Evolutionary conservation across 2,888 invertebrate genomes (phyloP), one percentile per base, ranked within the genome.

Genomic region (Molorchus minor): DNA sequence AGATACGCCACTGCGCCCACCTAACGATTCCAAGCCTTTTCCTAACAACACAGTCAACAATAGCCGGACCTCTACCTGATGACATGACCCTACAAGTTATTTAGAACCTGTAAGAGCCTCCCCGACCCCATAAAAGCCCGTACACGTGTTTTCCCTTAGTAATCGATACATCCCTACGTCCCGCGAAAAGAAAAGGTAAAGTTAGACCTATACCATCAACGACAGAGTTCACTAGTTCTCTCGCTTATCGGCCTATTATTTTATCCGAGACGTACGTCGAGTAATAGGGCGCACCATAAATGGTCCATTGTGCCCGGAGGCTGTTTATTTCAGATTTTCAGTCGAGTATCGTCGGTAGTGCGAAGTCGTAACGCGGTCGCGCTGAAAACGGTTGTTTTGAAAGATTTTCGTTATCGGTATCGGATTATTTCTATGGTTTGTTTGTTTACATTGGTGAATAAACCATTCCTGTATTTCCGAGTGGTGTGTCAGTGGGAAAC

Each of bases 301-400:
- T 38, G 60, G 60, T 60, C 60, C 60, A 60, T 47, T 21, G 38
- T 46, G 43, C 49, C 49, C 55, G 49, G 60, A 60, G 56, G 56
- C 60, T 60, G 60, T 40, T 49, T 55, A 46, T 59, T 56, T 53
- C 47, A 45, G 46, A 46, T 55, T 59, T 51, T 47, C 49, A 59
- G 51, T 51, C 30, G 47, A 47, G 56, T 8, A 20, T 55, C 46
- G 55, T 36, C 45, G 40, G 46, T 40, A 17, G 30, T 17, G 12
- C 41, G 41, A 30, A 38, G 25, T 51, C 12, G 21, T 7, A 3
- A 38, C 30, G 19, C n/a, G n/a, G 10, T 33, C 10, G 29, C 41
- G 52, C 20, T 25, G 41, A 25, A 41, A 3, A 16, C 41, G 41
- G n/a, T 30, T 52, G 40, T 40, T 52, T 40, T 17, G 52, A 17